Percentiles rank a stretch among this genome's conserved stretches.
phyloP scores from a whole-genome alignment of 2,888 invertebrate species.

The Chydorus sphaericus region DNA sequence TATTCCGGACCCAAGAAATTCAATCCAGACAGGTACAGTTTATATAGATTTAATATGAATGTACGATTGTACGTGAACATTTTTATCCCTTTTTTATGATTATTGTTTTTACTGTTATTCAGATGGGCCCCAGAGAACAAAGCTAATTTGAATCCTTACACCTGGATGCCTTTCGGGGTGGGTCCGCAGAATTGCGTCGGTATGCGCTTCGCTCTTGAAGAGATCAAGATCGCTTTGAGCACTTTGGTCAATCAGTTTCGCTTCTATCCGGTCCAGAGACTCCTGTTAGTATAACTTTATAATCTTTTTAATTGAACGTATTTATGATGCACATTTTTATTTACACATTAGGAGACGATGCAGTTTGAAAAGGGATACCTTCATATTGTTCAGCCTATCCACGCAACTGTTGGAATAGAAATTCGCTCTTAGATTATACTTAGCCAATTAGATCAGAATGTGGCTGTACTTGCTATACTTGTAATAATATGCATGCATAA shows the following conservation, averaged over 20 bases:
- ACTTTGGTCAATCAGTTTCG: slow-evolving; percentile 9
- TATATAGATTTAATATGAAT: background rate
- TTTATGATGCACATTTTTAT: background rate
- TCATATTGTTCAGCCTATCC: background rate
- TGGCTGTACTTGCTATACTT: too few species aligned
- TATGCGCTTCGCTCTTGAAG: slow-evolving; percentile 16
- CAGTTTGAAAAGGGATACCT: background rate
- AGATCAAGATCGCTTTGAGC: slow-evolving; percentile 10
- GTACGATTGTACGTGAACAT: background rate
- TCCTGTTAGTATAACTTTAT: background rate
- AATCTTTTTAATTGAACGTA: background rate
- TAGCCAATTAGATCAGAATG: too few species aligned
- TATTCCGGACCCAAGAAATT: slow-evolving; percentile 41
- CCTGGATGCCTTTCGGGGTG: slow-evolving; percentile 40
- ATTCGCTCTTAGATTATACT: background rate
- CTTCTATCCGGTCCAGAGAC: slow-evolving; percentile 6
- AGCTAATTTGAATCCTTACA: slow-evolving; percentile 31
- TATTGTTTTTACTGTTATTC: too few species aligned
- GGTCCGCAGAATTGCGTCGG: slow-evolving; percentile 49
- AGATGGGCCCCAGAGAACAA: slow-evolving; percentile 39
- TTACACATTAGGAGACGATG: background rate
- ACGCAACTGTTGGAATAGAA: background rate
- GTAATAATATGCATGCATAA: too few species aligned
- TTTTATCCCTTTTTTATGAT: background rate
- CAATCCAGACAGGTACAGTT: slow-evolving; percentile 39